Base-by-base conservation (phyloP, 1,140 invertebrate genomes). In the Anoplophora glabripennis region DNA sequence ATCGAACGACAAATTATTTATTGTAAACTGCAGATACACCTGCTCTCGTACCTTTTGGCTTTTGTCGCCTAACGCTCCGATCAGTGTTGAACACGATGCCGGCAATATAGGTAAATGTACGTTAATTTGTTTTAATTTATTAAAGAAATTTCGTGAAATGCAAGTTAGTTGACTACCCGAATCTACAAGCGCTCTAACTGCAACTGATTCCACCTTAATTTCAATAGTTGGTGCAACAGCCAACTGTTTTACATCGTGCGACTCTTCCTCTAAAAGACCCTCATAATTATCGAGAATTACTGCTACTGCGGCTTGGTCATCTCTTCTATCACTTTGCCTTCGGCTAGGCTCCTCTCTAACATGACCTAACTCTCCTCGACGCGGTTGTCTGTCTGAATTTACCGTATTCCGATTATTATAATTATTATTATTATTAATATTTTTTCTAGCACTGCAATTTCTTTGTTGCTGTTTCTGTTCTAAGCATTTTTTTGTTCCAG, bases 81-180 rank as follows among this genome's bases (percentile, higher is more conserved):
- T 18, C n/a, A 47, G 11, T 3, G 45, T 17, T 17, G 14, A 17
- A 28, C 45, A 47, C 2, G n/a, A n/a, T 3, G 45, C 21, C n/a
- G 45, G 45, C 17, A 47, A 47, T 28, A 17, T 14, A 3, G 21
- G 21, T 17, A 47, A 12, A 17, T 28, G 11, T 9, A 18, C 4
- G 17, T 47, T 28, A 28, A 47, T 47, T 28, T 47, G n/a, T 28
- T n/a, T n/a, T n/a, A n/a, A n/a, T n/a, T n/a, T n/a, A n/a, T n/a
- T n/a, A n/a, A n/a, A n/a, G n/a, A n/a, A n/a, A n/a, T n/a, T n/a
- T n/a, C n/a, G n/a, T n/a, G n/a, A n/a, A n/a, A n/a, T n/a, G n/a
- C n/a, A n/a, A n/a, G n/a, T 47, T 47, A 47, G 9, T 28, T 47
- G 45, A 5, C 14, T 17, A 2, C 45, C 45, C 21, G 45, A 47